Percentiles rank a stretch among this genome's conserved stretches.
Evolutionary conservation across 2,888 invertebrate genomes (phyloP).

Genomic region (Phengaris arion): DNA sequence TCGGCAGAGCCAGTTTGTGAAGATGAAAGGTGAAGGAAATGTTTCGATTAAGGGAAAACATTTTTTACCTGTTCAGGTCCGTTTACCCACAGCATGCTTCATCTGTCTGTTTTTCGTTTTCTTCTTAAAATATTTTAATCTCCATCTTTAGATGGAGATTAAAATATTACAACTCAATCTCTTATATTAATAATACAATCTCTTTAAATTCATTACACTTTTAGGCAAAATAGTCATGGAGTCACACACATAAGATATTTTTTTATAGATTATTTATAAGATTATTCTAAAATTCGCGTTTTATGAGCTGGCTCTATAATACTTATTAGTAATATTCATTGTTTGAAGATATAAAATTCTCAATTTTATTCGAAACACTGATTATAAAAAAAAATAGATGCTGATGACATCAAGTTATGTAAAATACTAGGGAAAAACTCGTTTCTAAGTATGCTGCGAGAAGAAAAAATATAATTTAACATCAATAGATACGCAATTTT

Average conservation of each 20-base stretch:
- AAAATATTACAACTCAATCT: too few species aligned
- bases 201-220: background rate
- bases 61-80: background rate
- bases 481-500: conserved; percentile 3
- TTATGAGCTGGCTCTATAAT: background rate
- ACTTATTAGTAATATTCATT: background rate
- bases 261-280: background rate
- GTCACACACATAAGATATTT: background rate
- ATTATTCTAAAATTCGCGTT: background rate
- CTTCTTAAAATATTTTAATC: background rate
- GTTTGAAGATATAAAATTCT: background rate
- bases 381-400: background rate
- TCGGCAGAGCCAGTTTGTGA: background rate
- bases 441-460: background rate
- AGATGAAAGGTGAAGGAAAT: conserved; percentile 14
- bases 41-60: background rate
- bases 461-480: conserved; percentile 4
- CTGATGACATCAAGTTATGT: conserved; percentile 16
- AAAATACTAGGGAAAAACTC: conserved; percentile 21
- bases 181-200: too few species aligned
- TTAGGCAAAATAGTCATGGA: background rate
- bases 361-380: conserved; percentile 2
- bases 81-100: background rate
- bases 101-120: background rate
- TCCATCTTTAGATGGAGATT: too few species aligned